Percentiles rank a stretch among this genome's conserved stretches.
phyloP scores from a whole-genome alignment of 1,140 invertebrate genomes.

The Hormaphis cornu region DNA sequence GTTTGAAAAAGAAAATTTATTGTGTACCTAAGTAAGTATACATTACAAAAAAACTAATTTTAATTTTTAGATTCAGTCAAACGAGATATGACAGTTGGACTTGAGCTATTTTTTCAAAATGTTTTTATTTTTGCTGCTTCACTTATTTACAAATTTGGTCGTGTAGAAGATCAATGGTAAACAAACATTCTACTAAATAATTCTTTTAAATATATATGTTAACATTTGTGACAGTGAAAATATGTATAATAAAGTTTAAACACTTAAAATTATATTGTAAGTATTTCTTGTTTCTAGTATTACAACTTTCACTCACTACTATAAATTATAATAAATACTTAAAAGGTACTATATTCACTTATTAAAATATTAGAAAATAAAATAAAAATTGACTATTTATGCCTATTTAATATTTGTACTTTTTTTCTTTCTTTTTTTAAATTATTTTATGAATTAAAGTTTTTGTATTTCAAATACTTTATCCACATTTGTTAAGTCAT shows the following conservation, averaged over 20 bases:
- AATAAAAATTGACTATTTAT: too few species aligned
- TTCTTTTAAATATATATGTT: too few species aligned
- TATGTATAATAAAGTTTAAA: not conserved
- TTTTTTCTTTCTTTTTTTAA: too few species aligned
- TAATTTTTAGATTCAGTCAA: not conserved
- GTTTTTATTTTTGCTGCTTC: slow-evolving; percentile 87
- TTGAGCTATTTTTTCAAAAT: slow-evolving; percentile 90
- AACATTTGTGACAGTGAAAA: not conserved
- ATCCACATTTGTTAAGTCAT: too few species aligned
- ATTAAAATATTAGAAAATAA: too few species aligned
- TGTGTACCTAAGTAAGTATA: not conserved
- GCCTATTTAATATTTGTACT: too few species aligned
- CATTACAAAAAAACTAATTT: not conserved
- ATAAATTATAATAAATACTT: too few species aligned
- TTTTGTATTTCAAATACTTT: too few species aligned
- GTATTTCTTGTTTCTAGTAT: too few species aligned
- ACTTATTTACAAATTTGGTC: slow-evolving; percentile 86
- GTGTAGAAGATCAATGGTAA: slow-evolving; percentile 62
- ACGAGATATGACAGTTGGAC: slow-evolving; percentile 60
- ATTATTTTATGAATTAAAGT: too few species aligned
- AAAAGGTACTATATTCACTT: too few species aligned
- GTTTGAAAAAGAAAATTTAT: not conserved
- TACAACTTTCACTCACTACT: too few species aligned
- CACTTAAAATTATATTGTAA: not conserved
- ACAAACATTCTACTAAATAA: not conserved